Base-by-base conservation (phyloP, 2,888 invertebrate species). In the Corbicula japonica region DNA sequence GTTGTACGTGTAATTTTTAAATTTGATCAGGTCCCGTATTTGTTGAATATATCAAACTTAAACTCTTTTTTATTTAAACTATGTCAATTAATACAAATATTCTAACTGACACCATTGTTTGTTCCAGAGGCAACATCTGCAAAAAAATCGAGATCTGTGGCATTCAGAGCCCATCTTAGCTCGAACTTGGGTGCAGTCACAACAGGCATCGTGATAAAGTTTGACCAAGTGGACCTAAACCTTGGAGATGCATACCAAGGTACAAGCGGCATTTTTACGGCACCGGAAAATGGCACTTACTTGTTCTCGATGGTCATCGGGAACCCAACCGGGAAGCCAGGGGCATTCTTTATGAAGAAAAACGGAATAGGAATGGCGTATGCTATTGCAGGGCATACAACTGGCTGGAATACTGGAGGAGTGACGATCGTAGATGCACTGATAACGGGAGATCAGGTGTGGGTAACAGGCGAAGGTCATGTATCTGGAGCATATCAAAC, bases 381-480 rank as follows among this genome's bases (percentile, higher is more conserved):
- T n/a, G 69, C 34, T 6, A 48, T 69, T 26, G 60, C 58, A 2
- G 58, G 68, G 8, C 58, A 69, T 12, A 58, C 68, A 1, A n/a
- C 58, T n/a, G 68, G 68, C 10, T 69, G 69, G 69, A 48, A 69
- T 48, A 56, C 46, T 12, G 69, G 52, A 2, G 66, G 66, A 26
- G n/a, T 28, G 6, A 38, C 54, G 4, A 54, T 41, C 1, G 52
- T 66, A 3, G 52, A 28, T 12, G 1, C 23, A 10, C 54, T 66
- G 8, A 21, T 10, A 23, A 38, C 21, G 18, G 66, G 38, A n/a
- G 50, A 66, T 26, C 18, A 35, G 21, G 38, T 66, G 18, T 66
- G 38, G 52, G 23, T 69, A 5, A 48, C 46, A 46, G 69, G 69
- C 2, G 68, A 69, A 30, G 68, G 68, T 54, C 56, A 58, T 44